Conservation (phyloP, 1,140 invertebrate species). For the Paracyclopina nana region DNA sequence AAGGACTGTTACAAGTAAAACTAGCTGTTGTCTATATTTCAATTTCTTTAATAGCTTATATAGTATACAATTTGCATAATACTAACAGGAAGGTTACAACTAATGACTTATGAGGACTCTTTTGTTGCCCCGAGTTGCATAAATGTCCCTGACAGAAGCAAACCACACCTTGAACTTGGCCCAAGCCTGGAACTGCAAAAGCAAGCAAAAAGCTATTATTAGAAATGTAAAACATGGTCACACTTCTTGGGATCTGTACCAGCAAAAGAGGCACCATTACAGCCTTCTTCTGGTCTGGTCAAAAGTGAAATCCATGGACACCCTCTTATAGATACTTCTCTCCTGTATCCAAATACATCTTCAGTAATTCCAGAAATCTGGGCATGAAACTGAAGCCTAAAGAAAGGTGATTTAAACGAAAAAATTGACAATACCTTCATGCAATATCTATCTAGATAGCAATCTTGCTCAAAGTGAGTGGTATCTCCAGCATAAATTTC, state of each 20-base stretch:
- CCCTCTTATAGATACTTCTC: neutral
- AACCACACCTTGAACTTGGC: neutral
- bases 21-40: too few species aligned
- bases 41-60: too few species aligned
- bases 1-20: too few species aligned
- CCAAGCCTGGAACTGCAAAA: constrained; percentile 1
- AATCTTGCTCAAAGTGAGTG: constrained; percentile 7
- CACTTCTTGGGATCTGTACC: neutral
- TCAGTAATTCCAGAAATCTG: constrained; percentile 2
- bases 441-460: constrained; percentile 6
- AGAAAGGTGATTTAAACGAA: neutral
- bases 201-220: neutral
- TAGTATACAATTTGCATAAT: too few species aligned
- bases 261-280: neutral
- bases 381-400: neutral
- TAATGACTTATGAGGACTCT: too few species aligned
- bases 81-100: too few species aligned
- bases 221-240: neutral
- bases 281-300: constrained; percentile 5
- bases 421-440: neutral
- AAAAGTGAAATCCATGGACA: neutral
- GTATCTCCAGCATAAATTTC: constrained; percentile 5
- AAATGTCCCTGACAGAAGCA: constrained; percentile 12
- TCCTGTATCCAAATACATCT: constrained; percentile 2
- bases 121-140: too few species aligned